phyloP scores from a whole-genome alignment of 1,140 invertebrate genomes.

The Drosophila kikkawai region DNA sequence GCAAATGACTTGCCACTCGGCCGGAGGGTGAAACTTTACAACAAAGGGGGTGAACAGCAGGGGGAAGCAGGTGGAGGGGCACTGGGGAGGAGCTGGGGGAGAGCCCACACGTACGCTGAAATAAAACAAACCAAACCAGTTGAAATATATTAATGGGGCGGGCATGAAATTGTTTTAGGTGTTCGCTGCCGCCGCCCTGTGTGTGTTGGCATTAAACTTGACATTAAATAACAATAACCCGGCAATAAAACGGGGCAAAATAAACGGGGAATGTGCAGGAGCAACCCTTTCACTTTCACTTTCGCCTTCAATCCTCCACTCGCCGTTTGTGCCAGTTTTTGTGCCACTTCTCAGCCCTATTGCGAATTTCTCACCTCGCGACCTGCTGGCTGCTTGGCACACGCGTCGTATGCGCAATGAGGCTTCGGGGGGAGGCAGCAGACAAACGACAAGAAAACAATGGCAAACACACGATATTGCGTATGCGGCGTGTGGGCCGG shows the following conservation, averaged over 20 bases:
- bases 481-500: slow-evolving; percentile 51
- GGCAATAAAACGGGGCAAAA: slow-evolving; percentile 63
- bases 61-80: neutral
- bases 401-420: slow-evolving; percentile 60
- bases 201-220: slow-evolving; percentile 74
- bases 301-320: slow-evolving; percentile 19
- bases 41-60: neutral
- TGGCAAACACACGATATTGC: slow-evolving; percentile 50
- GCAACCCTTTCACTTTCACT: slow-evolving; percentile 68
- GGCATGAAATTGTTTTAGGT: slow-evolving; percentile 77
- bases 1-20: slow-evolving; percentile 54
- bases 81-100: neutral
- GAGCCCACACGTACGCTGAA: slow-evolving; percentile 48
- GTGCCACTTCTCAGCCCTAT: slow-evolving; percentile 52
- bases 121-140: slow-evolving; percentile 71
- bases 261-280: slow-evolving; percentile 4
- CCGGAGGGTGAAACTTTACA: slow-evolving; percentile 46
- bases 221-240: slow-evolving; percentile 81
- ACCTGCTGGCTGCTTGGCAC: slow-evolving; percentile 34
- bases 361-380: slow-evolving; percentile 58
- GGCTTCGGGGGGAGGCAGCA: slow-evolving; percentile 25
- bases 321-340: slow-evolving; percentile 23
- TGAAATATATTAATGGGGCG: slow-evolving; percentile 73
- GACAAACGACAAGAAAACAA: slow-evolving; percentile 42
- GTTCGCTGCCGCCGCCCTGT: slow-evolving; percentile 46